Evolutionary conservation across 2,113 vertebrate genomes (phyloP).

Genomic region (Dermatemys mawii): DNA sequence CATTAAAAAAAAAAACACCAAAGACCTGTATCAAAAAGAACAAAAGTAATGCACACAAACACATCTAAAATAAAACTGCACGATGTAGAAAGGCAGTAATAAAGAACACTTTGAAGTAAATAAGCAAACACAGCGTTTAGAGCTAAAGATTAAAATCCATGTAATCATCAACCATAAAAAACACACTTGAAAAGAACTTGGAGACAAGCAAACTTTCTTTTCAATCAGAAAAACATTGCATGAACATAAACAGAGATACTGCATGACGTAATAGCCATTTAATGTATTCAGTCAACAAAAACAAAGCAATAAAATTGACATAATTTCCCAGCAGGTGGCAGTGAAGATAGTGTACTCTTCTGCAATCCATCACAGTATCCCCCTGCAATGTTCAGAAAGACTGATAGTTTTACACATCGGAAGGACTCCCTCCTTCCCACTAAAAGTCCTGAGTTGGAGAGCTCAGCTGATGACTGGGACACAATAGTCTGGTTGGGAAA

Average conservation of each 20-base stretch:
- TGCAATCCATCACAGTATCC: background rate
- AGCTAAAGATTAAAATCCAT: background rate
- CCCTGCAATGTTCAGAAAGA: background rate
- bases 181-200: background rate
- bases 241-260: background rate
- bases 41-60: background rate
- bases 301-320: background rate
- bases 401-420: background rate
- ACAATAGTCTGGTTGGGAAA: background rate
- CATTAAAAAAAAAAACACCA: background rate
- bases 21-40: background rate
- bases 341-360: background rate
- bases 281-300: background rate
- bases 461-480: background rate
- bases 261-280: background rate
- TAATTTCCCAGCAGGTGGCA: conserved; percentile 52
- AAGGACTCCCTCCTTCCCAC: background rate
- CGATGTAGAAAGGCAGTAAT: background rate
- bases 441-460: background rate
- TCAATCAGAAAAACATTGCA: background rate
- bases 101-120: conserved; percentile 2
- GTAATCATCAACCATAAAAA: background rate
- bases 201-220: background rate
- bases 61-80: background rate
- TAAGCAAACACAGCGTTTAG: background rate